Conservation (phyloP, 1,140 invertebrate genomes). For the Dreissena rostriformis region DNA sequence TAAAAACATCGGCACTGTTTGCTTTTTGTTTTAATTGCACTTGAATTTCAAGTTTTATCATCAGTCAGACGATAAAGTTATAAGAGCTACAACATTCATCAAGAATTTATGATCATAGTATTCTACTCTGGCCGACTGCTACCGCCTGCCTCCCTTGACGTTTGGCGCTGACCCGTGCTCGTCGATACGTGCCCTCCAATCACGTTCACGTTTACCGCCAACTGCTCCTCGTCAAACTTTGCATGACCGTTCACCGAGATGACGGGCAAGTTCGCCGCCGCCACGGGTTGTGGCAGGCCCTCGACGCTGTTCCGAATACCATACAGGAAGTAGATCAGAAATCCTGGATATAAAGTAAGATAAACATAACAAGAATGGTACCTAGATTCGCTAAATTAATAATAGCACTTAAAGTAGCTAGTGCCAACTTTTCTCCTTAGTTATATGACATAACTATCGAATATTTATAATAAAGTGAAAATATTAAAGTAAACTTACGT, state of each 20-base stretch:
- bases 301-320: constrained; percentile 27
- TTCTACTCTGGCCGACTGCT: no score
- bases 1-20: no score
- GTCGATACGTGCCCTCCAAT: no score
- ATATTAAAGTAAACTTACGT: background rate
- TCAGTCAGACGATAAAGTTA: no score
- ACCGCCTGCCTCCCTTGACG: no score
- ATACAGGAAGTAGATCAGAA: constrained; percentile 38
- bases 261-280: background rate
- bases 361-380: background rate
- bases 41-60: no score
- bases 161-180: no score
- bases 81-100: no score
- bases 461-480: background rate
- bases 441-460: background rate
- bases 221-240: background rate
- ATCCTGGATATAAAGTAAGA: constrained; percentile 27
- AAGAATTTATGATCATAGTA: no score
- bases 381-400: background rate
- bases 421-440: background rate
- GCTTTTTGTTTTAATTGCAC: no score
- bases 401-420: background rate
- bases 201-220: background rate
- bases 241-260: background rate
- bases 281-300: background rate